These are phyloP conservation scores for Lycodopsis pacificus DNA, from an alignment of 2,797 vertebrate genomes.

Conservation along the genomic window DNA sequence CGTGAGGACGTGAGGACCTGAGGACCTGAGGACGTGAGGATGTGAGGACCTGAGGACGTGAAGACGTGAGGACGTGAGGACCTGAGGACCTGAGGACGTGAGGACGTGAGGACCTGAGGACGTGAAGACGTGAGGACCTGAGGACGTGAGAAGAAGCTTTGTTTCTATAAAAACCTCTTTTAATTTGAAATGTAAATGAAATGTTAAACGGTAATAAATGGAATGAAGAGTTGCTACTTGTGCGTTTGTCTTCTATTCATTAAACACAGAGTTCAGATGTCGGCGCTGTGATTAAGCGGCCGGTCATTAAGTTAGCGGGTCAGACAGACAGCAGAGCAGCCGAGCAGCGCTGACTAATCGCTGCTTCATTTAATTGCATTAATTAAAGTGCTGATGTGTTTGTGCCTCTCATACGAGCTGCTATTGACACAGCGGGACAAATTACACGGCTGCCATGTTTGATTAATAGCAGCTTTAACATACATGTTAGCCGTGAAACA, in stretches of 20 bases:
- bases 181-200: background rate
- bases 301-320: slow-evolving; percentile 11
- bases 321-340: slow-evolving; percentile 3
- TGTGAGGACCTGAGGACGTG: too few relatives aligned
- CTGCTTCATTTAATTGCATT: slow-evolving; percentile 71
- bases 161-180: background rate
- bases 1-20: too few relatives aligned
- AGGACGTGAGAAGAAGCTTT: too few relatives aligned
- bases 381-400: slow-evolving; percentile 73
- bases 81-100: too few relatives aligned
- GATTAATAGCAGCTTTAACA: slow-evolving; percentile 80
- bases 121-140: too few relatives aligned
- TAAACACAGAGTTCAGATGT: background rate
- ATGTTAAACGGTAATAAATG: background rate
- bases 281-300: background rate
- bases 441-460: slow-evolving; percentile 71
- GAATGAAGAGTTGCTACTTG: too few relatives aligned
- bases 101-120: too few relatives aligned
- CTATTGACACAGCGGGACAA: slow-evolving; percentile 69
- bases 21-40: too few relatives aligned
- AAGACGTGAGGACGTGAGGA: too few relatives aligned
- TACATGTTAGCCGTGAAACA: slow-evolving; percentile 72
- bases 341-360: slow-evolving; percentile 41
- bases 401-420: slow-evolving; percentile 56
- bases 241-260: background rate